A percentile compares a stretch with the other conserved stretches of the same genome.
These are phyloP conservation scores for Sapayoa aenigma DNA, from an alignment of 2,113 vertebrate genomes.

Conservation along the genomic window DNA sequence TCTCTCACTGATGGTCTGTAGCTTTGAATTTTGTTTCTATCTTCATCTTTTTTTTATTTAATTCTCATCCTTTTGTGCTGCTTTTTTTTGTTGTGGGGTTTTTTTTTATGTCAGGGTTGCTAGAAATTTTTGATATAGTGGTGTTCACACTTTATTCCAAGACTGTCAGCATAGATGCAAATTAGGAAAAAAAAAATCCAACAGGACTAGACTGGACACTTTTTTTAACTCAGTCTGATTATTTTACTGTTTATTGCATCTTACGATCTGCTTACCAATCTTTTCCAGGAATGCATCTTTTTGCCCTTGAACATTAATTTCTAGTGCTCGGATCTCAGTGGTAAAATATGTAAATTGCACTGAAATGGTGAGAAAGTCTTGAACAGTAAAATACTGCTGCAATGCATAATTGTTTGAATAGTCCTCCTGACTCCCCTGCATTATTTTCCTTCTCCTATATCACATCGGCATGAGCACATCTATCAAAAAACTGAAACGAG, in stretches of 20 bases:
- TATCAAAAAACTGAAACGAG: slow-evolving; percentile 21
- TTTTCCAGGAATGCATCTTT: not conserved
- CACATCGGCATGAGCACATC: not conserved
- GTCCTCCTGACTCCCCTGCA: not conserved
- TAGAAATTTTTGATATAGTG: not conserved
- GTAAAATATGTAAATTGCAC: slow-evolving; percentile 10
- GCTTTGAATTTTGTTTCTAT: not conserved
- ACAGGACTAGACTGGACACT: not conserved
- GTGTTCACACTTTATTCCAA: not conserved
- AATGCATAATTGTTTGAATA: not conserved
- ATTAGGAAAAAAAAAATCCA: not conserved
- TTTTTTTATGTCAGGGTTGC: not conserved
- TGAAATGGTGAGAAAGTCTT: not conserved
- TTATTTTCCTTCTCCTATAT: slow-evolving; percentile 24
- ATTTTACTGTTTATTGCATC: not conserved
- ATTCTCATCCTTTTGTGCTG: not conserved
- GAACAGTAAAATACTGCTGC: not conserved
- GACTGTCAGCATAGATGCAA: not conserved
- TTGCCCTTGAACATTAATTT: not conserved
- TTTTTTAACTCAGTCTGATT: not conserved
- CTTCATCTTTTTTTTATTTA: not conserved
- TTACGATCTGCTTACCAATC: not conserved
- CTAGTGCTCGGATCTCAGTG: not conserved
- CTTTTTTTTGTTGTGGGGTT: not conserved
- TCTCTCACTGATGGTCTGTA: not conserved